Evolutionary conservation across 1,140 invertebrate species (phyloP).

Genomic region (Tribolium madens): DNA sequence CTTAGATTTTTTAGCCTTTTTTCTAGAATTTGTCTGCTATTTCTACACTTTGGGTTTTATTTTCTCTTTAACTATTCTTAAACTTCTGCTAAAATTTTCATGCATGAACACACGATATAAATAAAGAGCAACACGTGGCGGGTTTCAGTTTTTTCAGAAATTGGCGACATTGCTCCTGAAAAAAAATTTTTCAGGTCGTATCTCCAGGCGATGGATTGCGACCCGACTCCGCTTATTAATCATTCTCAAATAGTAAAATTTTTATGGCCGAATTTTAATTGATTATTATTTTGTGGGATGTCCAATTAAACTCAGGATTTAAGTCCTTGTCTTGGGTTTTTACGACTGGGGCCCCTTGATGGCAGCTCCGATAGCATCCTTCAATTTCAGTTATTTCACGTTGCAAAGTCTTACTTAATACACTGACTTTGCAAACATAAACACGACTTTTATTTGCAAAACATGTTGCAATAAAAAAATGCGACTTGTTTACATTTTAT

Average conservation of each 20-base stretch:
- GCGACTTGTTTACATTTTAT: slow-evolving; percentile 7
- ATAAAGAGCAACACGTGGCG: slow-evolving; percentile 26
- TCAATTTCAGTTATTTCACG: slow-evolving; percentile 1
- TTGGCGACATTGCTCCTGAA: too few relatives aligned
- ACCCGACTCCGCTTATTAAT: slow-evolving; percentile 6
- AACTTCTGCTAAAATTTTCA: too few relatives aligned
- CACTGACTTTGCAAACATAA: slow-evolving; percentile 16
- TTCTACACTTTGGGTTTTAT: too few relatives aligned
- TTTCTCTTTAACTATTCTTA: too few relatives aligned
- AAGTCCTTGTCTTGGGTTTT: slow-evolving; percentile 16
- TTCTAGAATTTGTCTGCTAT: too few relatives aligned
- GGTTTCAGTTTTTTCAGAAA: neutral
- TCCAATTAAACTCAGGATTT: slow-evolving; percentile 14
- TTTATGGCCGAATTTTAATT: slow-evolving; percentile 23
- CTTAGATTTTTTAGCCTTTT: too few relatives aligned
- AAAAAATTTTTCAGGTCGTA: too few relatives aligned
- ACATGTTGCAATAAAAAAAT: slow-evolving; percentile 30
- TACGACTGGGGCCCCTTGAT: slow-evolving; percentile 3
- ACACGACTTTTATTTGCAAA: slow-evolving; percentile 16
- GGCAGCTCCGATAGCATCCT: slow-evolving; percentile 3
- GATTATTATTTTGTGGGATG: slow-evolving; percentile 14
- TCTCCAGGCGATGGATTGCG: neutral
- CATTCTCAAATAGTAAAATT: slow-evolving; percentile 23
- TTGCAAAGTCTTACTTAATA: slow-evolving; percentile 16
- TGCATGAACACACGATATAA: slow-evolving; percentile 17